phyloP scores from a whole-genome alignment of 2,113 vertebrate species.

The Labeo catla region DNA sequence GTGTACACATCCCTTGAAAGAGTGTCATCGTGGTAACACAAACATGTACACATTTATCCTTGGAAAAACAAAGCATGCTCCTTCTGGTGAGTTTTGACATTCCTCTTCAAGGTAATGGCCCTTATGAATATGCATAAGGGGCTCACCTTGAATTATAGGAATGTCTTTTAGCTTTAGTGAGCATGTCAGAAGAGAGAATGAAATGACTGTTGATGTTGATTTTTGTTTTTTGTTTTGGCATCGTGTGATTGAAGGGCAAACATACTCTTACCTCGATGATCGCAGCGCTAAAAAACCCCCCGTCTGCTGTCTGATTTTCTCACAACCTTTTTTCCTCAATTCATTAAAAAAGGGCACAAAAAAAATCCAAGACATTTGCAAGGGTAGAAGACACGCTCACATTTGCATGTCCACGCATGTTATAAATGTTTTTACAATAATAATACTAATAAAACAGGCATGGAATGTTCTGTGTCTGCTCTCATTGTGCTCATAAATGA shows the following conservation, averaged over 20 bases:
- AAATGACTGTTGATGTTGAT: constrained; percentile 49
- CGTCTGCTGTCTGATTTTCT: neutral
- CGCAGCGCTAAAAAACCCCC: neutral
- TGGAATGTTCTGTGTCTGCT: constrained; percentile 18
- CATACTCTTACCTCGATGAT: constrained; percentile 27
- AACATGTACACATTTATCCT: constrained; percentile 41
- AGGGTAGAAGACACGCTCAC: neutral
- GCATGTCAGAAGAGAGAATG: constrained; percentile 29
- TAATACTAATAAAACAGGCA: constrained; percentile 51
- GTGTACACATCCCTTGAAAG: constrained; percentile 45
- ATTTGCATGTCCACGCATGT: constrained; percentile 2
- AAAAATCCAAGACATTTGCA: neutral
- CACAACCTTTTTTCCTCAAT: neutral
- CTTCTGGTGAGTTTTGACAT: constrained; percentile 50
- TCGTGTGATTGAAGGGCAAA: constrained; percentile 46
- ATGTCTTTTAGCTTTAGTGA: constrained; percentile 44
- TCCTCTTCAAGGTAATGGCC: constrained; percentile 49
- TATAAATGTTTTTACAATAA: constrained; percentile 52
- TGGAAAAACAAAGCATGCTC: constrained; percentile 42
- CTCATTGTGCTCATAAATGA: constrained; percentile 35
- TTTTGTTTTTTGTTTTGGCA: constrained; percentile 40
- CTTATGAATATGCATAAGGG: constrained; percentile 48
- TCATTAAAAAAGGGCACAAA: neutral
- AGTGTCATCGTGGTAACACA: constrained; percentile 42
- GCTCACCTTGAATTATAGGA: constrained; percentile 54